Evolutionary conservation across 2,888 invertebrate genomes (phyloP), one percentile per base, ranked within the genome.

Genomic region (Harpalus rubripes): DNA sequence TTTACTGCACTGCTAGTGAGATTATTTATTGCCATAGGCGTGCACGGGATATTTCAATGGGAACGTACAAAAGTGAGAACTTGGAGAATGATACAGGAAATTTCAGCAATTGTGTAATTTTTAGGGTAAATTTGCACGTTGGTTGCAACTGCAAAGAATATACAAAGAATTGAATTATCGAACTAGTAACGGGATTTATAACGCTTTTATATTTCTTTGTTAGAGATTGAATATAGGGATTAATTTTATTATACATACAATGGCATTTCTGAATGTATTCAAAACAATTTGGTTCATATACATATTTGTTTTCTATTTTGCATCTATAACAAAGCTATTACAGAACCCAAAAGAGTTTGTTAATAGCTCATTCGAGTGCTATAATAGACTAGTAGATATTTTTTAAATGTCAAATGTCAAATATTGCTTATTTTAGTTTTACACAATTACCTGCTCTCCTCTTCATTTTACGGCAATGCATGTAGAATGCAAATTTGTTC

Each of bases 1-100:
- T 72, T 32, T 72, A 63, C 18, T 63, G 72, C 65, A 32, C 32
- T 22, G 32, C 44, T 41, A 41, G 16, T 72, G 44, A 18, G 78
- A 32, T 78, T 78, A 78, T 78, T 78, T 78, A 78, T 78, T 56
- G 58, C n/a, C 58, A 78, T 78, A 58, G 78, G 78, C 78, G 78
- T 78, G 32, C 58, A 58, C 44, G 16, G 18, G 15, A 74, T 68
- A 44, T 44, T 44, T 74, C 41, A 41, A 74, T 68, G 6, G 32
- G 15, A 26, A 68, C 10, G 72, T 3, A 74, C 72, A 74, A 74
- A 74, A 74, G 72, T 74, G 68, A 39, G 12, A 68, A 39, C 59
- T 56, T 56, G 18, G 68, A 18, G 72, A 74, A 74, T 74, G 41
- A 74, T 44, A 44, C 72, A 41, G 72, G 72, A 74, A 44, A 74